Base-by-base conservation (phyloP, 1,140 invertebrate species). In the Calephelis nemesis region DNA sequence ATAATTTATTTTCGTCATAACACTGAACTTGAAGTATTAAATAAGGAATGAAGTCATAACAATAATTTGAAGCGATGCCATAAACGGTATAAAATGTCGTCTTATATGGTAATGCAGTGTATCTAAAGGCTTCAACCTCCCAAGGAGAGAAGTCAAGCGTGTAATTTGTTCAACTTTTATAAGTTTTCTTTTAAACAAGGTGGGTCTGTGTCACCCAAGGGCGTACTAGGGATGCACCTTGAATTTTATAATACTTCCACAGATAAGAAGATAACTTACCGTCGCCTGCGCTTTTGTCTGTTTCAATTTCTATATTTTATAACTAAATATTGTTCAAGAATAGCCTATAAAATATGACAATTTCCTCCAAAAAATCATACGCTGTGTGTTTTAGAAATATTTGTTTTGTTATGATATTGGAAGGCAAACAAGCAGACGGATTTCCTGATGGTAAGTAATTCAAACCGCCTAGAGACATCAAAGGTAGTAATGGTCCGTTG, bases 61-160 rank as follows among this genome's bases (percentile, higher is more conserved):
- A 60, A 60, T 60, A 60, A 60, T 12, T 60, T 60, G 11, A 40
- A 11, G 52, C 52, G 52, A 60, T 45, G 42, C 42, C 42, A 9
- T 45, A 45, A 7, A 45, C 7, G 42, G 42, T 45, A n/a, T 7
- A 60, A 11, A 60, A 60, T 40, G 54, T 60, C 54, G 15, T 30
- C 19, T n/a, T 60, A 60, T 40, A 39, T 39, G 54, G 54, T n/a
- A 60, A 39, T 39, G 30, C 54, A 12, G 11, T 39, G 39, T 58
- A 58, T 58, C 52, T 58, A 60, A 60, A 60, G 54, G 54, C 54
- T 60, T 60, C 30, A 60, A 60, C 54, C 54, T 60, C 54, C 54
- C 54, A 60, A 60, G 54, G 4, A 60, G 52, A 30, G 19, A 58
- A 58, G 54, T 60, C 54, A 60, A 60, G 54, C 54, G 54, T 40